These are phyloP conservation scores for Apotomis betuletana DNA, from an alignment of 2,888 invertebrate genomes.

Conservation along the genomic window DNA sequence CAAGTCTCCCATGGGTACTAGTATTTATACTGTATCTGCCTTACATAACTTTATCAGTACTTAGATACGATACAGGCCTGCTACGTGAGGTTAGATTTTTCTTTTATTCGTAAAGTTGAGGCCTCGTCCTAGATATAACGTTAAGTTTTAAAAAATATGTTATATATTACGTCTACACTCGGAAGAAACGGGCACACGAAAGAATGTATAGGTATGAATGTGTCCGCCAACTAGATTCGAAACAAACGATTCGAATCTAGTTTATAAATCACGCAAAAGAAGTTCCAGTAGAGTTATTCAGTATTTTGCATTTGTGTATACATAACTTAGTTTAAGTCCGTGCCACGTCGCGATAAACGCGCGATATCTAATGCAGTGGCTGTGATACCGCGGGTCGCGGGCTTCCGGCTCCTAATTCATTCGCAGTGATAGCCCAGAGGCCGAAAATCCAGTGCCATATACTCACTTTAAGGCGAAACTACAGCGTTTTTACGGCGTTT, in stretches of 20 bases:
- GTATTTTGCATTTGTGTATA: constrained; percentile 32
- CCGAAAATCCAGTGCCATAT: too few relatives aligned
- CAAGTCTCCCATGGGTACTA: not conserved
- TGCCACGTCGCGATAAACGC: constrained; percentile 14
- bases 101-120: not conserved
- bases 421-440: too few relatives aligned
- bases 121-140: not conserved
- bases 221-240: not conserved
- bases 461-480: too few relatives aligned
- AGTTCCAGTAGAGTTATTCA: constrained; percentile 18
- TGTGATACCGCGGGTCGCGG: constrained; percentile 61
- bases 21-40: constrained; percentile 19
- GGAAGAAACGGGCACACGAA: too few relatives aligned
- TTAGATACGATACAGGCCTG: not conserved
- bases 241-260: not conserved
- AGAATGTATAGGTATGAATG: too few relatives aligned
- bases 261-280: not conserved
- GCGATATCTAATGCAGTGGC: constrained; percentile 67
- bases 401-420: too few relatives aligned
- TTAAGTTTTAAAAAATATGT: constrained; percentile 2
- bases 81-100: not conserved
- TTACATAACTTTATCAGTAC: constrained; percentile 15
- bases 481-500: too few relatives aligned
- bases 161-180: not conserved
- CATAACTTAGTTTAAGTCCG: constrained; percentile 11